Conservation (phyloP, 2,888 invertebrate genomes). For the Chirona hameri region DNA sequence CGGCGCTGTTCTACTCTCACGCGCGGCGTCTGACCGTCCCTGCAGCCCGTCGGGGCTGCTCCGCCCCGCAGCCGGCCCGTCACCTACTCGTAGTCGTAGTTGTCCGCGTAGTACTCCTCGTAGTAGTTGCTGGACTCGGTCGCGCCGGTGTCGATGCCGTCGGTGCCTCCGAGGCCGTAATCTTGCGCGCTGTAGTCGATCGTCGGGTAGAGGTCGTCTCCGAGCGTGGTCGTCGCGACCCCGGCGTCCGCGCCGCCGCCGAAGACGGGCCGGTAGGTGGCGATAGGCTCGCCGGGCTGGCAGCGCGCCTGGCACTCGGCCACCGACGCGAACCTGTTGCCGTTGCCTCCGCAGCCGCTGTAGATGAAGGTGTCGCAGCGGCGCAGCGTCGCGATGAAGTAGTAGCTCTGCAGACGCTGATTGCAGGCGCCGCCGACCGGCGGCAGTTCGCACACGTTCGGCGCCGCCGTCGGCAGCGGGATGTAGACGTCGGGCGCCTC, state of each 20-base stretch:
- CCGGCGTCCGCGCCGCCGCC: background rate
- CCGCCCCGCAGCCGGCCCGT: background rate
- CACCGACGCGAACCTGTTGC: slow-evolving; percentile 38
- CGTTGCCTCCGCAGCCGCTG: slow-evolving; percentile 39
- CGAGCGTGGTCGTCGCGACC: background rate
- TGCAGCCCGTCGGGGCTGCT: background rate
- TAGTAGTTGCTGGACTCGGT: background rate
- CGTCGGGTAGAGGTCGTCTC: background rate
- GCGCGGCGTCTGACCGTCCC: background rate
- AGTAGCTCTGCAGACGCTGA: background rate
- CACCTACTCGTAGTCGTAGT: background rate
- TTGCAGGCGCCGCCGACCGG: background rate
- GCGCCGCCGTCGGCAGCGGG: too few species aligned
- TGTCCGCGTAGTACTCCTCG: background rate
- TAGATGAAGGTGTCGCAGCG: slow-evolving; percentile 34
- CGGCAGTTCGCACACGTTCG: background rate
- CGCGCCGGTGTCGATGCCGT: background rate
- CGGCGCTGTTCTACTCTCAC: background rate
- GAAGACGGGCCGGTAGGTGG: background rate
- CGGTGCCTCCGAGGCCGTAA: too few species aligned
- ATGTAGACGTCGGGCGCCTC: background rate
- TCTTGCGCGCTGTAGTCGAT: background rate
- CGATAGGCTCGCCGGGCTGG: background rate
- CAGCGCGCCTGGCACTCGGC: slow-evolving; percentile 38
- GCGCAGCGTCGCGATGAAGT: background rate